phyloP scores from a whole-genome alignment of 2,113 vertebrate genomes.

The Chaetops frenatus region DNA sequence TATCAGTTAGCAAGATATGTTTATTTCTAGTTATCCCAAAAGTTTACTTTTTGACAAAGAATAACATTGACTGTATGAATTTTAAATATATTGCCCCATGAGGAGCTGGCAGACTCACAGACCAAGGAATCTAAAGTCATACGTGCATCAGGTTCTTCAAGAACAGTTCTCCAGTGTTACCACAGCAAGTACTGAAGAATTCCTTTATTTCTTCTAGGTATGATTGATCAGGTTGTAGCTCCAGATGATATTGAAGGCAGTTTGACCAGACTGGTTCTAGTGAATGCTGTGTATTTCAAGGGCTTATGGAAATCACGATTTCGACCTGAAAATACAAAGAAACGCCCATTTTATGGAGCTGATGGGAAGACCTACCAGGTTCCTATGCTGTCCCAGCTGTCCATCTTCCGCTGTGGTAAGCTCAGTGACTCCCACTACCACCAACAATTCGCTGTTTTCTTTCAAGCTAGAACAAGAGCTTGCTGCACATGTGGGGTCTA shows the following conservation, averaged over 20 bases:
- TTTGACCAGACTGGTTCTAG: conserved; percentile 81
- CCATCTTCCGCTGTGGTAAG: conserved; percentile 88
- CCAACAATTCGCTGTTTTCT: neutral
- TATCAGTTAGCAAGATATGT: neutral
- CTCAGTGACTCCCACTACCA: neutral
- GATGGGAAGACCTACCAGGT: conserved; percentile 84
- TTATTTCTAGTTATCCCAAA: neutral
- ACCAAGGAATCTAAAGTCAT: neutral
- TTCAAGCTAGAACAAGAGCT: neutral
- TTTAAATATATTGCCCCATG: neutral
- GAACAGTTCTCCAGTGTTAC: neutral
- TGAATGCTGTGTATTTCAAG: conserved; percentile 93
- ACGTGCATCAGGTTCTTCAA: neutral
- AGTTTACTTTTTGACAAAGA: neutral
- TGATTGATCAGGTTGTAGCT: conserved; percentile 84
- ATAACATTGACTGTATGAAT: neutral
- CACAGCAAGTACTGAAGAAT: neutral
- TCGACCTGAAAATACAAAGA: conserved; percentile 87
- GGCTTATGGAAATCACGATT: conserved; percentile 93
- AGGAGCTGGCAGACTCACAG: neutral
- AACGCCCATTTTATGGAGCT: conserved; percentile 76
- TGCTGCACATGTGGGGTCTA: neutral
- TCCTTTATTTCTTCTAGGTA: conserved; percentile 72
- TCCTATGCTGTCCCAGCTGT: conserved; percentile 91
- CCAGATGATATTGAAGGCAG: conserved; percentile 76